Evolutionary conservation across 2,113 vertebrate genomes (phyloP).

Genomic region (Hemiprocne comata): DNA sequence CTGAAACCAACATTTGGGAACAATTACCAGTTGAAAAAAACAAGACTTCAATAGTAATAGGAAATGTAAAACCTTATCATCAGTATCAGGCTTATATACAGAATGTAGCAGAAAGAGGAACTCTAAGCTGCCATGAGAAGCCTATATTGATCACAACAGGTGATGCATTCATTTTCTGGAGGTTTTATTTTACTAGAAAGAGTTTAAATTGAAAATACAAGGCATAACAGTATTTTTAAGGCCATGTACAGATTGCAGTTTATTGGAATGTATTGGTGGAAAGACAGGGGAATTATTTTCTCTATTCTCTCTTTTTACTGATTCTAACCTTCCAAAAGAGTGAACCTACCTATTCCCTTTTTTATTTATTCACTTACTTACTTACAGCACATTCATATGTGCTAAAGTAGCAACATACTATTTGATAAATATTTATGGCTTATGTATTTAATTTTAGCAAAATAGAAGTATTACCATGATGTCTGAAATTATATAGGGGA

Average conservation of each 20-base stretch:
- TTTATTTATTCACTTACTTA: not conserved
- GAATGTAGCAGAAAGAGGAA: slow-evolving; percentile 74
- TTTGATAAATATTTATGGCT: not conserved
- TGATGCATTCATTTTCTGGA: slow-evolving; percentile 31
- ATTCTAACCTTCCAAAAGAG: not conserved
- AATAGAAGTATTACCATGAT: not conserved
- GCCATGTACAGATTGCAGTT: not conserved
- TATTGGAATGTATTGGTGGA: not conserved
- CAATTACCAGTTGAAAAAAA: slow-evolving; percentile 65
- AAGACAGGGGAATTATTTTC: not conserved
- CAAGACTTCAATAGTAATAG: slow-evolving; percentile 66
- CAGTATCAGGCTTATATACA: slow-evolving; percentile 80
- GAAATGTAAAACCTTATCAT: slow-evolving; percentile 76
- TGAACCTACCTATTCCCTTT: not conserved
- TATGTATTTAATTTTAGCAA: not conserved
- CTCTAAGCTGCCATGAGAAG: slow-evolving; percentile 75
- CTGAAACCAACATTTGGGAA: slow-evolving; percentile 52
- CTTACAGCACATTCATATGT: not conserved
- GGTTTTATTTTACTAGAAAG: not conserved
- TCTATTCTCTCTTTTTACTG: not conserved
- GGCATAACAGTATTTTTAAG: not conserved
- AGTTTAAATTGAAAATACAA: not conserved
- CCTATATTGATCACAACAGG: slow-evolving; percentile 78
- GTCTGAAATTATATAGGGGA: not conserved
- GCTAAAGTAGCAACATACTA: not conserved